phyloP scores from a whole-genome alignment of 2,797 vertebrate species.

The Coendou prehensilis region DNA sequence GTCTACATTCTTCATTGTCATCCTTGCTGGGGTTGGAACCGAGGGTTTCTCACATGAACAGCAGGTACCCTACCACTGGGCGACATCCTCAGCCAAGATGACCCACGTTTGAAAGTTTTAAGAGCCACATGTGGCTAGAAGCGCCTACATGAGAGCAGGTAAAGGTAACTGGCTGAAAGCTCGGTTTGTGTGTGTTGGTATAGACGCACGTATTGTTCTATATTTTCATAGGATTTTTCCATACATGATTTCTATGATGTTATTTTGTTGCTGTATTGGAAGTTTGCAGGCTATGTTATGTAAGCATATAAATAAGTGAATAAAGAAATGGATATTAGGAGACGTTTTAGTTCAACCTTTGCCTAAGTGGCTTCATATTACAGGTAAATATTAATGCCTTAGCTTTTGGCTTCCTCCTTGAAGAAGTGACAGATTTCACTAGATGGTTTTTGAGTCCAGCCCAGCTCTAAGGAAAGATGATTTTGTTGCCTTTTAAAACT shows the following conservation, averaged over 20 bases:
- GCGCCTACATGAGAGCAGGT: rapidly evolving
- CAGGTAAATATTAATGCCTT: neutral
- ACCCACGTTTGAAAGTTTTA: neutral
- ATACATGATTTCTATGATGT: neutral
- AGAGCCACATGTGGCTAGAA: neutral
- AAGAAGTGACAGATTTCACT: neutral
- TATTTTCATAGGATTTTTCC: neutral
- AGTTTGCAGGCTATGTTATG: neutral
- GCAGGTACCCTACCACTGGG: neutral
- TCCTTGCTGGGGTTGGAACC: neutral
- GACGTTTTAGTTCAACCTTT: slow-evolving; percentile 5
- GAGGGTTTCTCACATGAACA: neutral
- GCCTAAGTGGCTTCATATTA: neutral
- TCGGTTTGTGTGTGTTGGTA: neutral
- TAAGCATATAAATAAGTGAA: neutral
- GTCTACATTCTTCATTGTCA: neutral
- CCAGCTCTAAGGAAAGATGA: neutral
- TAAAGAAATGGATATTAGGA: neutral
- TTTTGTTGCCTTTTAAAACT: slow-evolving; percentile 50
- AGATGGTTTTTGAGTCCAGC: neutral
- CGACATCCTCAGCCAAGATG: neutral
- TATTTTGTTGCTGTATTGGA: neutral
- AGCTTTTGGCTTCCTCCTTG: neutral
- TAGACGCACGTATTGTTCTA: neutral
- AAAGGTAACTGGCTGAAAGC: neutral